Evolutionary conservation across 2,113 vertebrate species (phyloP), one percentile per base, ranked within the genome.

Genomic region (Candoia aspera): DNA sequence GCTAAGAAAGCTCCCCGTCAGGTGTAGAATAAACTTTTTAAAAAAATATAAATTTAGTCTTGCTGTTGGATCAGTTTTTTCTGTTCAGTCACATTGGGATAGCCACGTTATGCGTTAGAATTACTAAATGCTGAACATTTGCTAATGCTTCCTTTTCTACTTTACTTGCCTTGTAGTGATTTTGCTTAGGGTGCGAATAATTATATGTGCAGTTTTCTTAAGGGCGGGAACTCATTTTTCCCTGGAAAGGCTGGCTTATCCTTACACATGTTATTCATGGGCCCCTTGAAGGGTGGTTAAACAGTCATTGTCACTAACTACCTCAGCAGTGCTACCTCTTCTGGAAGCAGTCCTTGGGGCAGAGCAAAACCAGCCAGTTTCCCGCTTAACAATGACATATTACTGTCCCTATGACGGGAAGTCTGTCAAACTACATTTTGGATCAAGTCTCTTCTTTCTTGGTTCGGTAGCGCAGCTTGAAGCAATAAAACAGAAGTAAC

Each of bases 191-290:
- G 19, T 15, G 29, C 0, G 11, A 33, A 87, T 54, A 64, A 29
- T 46, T 9, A 59, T 49, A 54, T 55, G 90, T 92, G 46, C 57
- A 24, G 1, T 58, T 84, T 55, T 33, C 92, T 68, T 83, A 46
- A 92, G 92, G 84, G 21, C n/a, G 90, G 93, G 46, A 33, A 19
- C 26, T 3, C 55, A 88, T 88, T 94, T 87, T 42, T 89, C 37
- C 73, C 13, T 64, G 58, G 88, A 59, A 87, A 90, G 90, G 64
- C 24, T 90, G 73, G 49, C 13, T 84, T 6, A 0, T 68, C 90
- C 90, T 1, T 90, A 2, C 2, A n/a, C 2, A 62, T 73, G 42
- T 59, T 64, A 9, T 62, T 46, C 0, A 0, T 11, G 64, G 86
- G 79, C 12, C 15, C 83, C 89, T 37, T 33, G 24, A 95, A 58